Conservation (phyloP, 2,797 vertebrate genomes). For the Clamator glandarius region DNA sequence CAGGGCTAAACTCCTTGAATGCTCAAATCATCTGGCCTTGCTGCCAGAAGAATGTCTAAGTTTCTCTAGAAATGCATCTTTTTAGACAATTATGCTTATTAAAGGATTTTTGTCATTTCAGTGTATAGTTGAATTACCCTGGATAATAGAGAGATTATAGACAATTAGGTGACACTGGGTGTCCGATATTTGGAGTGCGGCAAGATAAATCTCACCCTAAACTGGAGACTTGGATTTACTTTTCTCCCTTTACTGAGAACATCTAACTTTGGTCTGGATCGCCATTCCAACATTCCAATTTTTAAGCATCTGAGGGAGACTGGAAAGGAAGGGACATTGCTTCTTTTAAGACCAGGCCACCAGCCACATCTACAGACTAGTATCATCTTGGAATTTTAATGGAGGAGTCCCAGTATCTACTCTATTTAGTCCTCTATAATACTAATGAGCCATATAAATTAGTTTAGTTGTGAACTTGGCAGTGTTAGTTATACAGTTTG, state of each 20-base stretch:
- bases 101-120: neutral
- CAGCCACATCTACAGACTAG: too few relatives aligned
- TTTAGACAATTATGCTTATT: neutral
- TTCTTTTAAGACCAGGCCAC: too few relatives aligned
- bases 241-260: neutral
- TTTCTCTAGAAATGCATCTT: neutral
- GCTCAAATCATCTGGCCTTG: rapidly evolving
- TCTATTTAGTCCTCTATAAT: neutral
- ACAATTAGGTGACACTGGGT: too few relatives aligned
- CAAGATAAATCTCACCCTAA: neutral
- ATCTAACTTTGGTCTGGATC: neutral
- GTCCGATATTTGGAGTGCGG: neutral
- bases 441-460: neutral
- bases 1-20: neutral
- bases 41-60: rapidly evolving
- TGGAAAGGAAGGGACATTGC: neutral
- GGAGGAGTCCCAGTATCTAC: too few relatives aligned
- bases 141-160: neutral
- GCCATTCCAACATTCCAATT: neutral
- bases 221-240: neutral
- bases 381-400: too few relatives aligned
- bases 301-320: neutral
- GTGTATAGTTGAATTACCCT: neutral
- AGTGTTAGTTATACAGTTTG: too few relatives aligned
- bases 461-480: too few relatives aligned